phyloP scores from a whole-genome alignment of 2,113 vertebrate species.

The Dolichallabes microphthalmus region DNA sequence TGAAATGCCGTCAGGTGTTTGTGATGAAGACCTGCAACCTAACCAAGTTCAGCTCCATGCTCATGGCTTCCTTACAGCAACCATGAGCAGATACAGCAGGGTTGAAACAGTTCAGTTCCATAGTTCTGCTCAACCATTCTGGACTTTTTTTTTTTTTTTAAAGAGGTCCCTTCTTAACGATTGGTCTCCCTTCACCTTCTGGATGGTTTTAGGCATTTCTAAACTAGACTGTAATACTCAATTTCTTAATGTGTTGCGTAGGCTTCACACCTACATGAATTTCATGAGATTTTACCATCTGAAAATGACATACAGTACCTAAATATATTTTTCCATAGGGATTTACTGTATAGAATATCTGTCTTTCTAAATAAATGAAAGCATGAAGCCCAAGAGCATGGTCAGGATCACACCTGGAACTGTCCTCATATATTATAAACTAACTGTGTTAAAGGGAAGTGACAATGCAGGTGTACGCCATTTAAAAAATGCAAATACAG shows the following conservation, averaged over 20 bases:
- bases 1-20: constrained; percentile 63
- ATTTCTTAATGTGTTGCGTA: neutral
- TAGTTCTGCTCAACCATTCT: neutral
- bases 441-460: neutral
- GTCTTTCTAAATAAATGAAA: too few species aligned
- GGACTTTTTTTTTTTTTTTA: neutral
- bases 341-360: neutral
- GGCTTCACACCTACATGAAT: neutral
- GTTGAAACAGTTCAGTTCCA: neutral
- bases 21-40: constrained; percentile 68
- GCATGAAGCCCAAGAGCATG: neutral
- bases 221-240: neutral
- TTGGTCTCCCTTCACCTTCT: neutral
- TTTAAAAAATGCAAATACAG: neutral
- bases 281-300: neutral
- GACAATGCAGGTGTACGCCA: neutral
- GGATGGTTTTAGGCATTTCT: neutral
- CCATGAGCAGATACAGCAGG: constrained; percentile 40
- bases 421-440: neutral
- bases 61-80: constrained; percentile 63
- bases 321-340: neutral
- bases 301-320: neutral
- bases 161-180: neutral
- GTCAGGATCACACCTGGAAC: neutral
- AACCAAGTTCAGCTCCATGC: constrained; percentile 62